A percentile compares a stretch with the other conserved stretches of the same genome.
Evolutionary conservation across 2,797 vertebrate species (phyloP).

Genomic region (Phylloscopus collybita): DNA sequence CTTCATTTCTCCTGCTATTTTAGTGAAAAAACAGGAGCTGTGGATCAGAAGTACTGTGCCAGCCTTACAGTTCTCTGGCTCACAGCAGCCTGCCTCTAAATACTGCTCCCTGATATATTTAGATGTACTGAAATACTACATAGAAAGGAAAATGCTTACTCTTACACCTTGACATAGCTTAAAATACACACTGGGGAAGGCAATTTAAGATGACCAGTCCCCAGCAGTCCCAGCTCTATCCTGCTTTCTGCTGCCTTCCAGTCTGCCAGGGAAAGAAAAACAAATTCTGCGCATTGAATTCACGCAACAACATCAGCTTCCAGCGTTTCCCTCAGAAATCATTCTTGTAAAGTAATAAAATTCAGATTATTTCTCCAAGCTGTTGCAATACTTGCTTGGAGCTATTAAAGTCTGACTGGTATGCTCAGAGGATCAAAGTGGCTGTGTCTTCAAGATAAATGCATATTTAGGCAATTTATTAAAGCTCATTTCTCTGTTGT

Average conservation of each 20-base stretch:
- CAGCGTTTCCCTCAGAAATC: slow-evolving; percentile 29
- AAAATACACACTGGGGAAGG: slow-evolving; percentile 16
- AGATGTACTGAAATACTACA: slow-evolving; percentile 25
- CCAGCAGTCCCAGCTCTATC: not conserved
- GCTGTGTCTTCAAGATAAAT: slow-evolving; percentile 50
- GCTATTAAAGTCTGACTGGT: slow-evolving; percentile 34
- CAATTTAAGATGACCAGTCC: slow-evolving; percentile 20
- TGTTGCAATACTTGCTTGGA: slow-evolving; percentile 40
- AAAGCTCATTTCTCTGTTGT: slow-evolving; percentile 37
- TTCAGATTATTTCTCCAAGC: slow-evolving; percentile 59
- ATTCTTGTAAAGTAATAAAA: slow-evolving; percentile 60
- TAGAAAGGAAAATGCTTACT: slow-evolving; percentile 16
- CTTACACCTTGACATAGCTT: not conserved
- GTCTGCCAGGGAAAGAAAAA: not conserved
- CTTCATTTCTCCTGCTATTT: not conserved
- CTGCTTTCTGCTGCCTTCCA: slow-evolving; percentile 7
- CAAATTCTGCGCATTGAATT: not conserved
- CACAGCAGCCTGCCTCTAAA: not conserved
- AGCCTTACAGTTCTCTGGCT: slow-evolving; percentile 3
- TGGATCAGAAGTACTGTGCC: not conserved
- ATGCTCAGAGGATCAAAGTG: slow-evolving; percentile 50
- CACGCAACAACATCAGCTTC: not conserved
- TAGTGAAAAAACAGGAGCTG: not conserved
- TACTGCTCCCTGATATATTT: slow-evolving; percentile 17
- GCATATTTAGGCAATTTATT: slow-evolving; percentile 49